Evolutionary conservation across 2,113 vertebrate genomes (phyloP).

Genomic region (Aptenodytes forsteri): DNA sequence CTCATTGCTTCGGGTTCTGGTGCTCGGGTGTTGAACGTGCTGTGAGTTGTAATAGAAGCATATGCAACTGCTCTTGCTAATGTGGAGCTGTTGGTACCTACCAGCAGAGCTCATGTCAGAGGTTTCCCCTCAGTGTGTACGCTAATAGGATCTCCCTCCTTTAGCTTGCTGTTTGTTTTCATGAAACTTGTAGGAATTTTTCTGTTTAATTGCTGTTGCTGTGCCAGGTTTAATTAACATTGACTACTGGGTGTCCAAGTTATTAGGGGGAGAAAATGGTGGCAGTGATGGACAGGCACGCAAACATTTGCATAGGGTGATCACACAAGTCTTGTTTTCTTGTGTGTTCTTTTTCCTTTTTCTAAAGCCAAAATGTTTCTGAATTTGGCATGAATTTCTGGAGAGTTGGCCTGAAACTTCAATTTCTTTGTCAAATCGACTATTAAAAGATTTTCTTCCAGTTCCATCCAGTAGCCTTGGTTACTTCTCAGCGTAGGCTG

Average conservation of each 20-base stretch:
- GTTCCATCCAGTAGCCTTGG: not conserved
- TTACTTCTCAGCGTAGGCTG: not conserved
- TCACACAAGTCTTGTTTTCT: not conserved
- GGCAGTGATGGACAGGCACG: not conserved
- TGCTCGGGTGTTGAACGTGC: rapidly evolving
- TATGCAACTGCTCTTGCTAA: not conserved
- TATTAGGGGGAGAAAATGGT: not conserved
- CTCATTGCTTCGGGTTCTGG: not conserved
- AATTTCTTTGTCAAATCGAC: not conserved
- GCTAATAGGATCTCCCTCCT: not conserved
- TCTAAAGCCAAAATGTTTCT: not conserved
- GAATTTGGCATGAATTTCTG: not conserved
- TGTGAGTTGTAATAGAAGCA: not conserved
- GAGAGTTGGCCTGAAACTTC: not conserved
- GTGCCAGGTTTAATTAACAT: not conserved
- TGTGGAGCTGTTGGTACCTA: not conserved
- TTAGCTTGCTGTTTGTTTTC: not conserved
- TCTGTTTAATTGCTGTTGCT: not conserved
- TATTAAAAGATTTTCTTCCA: not conserved
- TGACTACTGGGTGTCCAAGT: not conserved
- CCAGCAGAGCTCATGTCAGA: not conserved
- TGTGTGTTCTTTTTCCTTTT: not conserved
- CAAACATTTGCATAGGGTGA: not conserved
- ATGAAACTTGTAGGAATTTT: not conserved
- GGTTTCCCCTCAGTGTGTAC: not conserved